A percentile compares a stretch with the other conserved stretches of the same genome.
phyloP scores from a whole-genome alignment of 2,888 invertebrate genomes.

The Hyalella azteca region DNA sequence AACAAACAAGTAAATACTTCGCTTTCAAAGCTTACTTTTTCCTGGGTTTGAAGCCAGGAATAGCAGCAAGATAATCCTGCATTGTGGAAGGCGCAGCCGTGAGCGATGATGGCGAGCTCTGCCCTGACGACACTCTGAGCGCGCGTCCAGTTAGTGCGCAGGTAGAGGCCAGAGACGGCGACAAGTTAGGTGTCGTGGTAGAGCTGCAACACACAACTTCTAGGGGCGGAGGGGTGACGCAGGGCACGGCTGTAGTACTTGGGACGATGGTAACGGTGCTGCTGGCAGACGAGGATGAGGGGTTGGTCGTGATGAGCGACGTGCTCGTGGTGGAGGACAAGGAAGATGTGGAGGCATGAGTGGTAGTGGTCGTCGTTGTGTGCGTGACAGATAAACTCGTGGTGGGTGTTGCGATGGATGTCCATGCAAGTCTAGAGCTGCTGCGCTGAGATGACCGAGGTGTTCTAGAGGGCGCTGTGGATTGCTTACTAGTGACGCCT shows the following conservation, averaged over 20 bases:
- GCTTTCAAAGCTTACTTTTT: constrained; percentile 56
- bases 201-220: no score
- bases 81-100: constrained; percentile 44
- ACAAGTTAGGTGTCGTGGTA: background rate
- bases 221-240: no score
- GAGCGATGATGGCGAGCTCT: constrained; percentile 26
- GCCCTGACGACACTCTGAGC: background rate
- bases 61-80: constrained; percentile 55
- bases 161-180: background rate
- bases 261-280: constrained; percentile 39
- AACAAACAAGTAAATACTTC: no score
- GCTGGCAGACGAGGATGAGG: background rate
- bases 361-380: constrained; percentile 2
- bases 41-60: constrained; percentile 57
- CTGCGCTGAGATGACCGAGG: constrained; percentile 1
- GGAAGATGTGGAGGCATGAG: background rate
- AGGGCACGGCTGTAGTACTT: background rate
- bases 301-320: background rate
- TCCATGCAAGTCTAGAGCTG: constrained; percentile 3
- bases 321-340: constrained; percentile 6
- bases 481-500: background rate
- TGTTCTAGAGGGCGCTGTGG: background rate
- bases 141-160: background rate
- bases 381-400: background rate
- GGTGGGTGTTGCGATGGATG: background rate